phyloP scores from a whole-genome alignment of 2,797 vertebrate genomes.

The Pantherophis alleghaniensis region DNA sequence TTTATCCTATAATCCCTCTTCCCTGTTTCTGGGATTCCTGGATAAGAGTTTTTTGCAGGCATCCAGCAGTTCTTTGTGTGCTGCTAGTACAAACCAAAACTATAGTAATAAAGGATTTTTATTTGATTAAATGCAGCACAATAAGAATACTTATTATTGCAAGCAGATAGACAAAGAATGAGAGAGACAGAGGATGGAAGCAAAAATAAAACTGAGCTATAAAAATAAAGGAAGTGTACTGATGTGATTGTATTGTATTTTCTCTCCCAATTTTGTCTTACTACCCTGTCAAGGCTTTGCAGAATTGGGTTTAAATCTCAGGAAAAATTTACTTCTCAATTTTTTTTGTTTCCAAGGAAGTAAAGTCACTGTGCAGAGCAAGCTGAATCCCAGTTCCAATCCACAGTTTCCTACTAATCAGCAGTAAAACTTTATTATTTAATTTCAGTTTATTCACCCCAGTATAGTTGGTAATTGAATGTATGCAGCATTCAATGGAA shows the following conservation, averaged over 20 bases:
- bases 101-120: background rate
- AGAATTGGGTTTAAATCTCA: background rate
- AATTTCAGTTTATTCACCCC: background rate
- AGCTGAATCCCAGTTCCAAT: background rate
- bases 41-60: background rate
- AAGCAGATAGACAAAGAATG: background rate
- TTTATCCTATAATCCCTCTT: background rate
- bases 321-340: background rate
- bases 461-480: background rate
- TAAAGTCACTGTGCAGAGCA: background rate
- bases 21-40: background rate
- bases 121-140: background rate
- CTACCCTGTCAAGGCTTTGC: background rate
- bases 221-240: background rate
- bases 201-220: background rate
- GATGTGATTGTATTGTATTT: background rate
- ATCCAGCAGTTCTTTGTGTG: background rate
- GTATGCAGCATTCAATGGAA: background rate
- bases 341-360: background rate
- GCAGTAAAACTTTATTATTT: background rate
- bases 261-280: background rate
- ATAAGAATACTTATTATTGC: background rate
- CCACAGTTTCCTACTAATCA: background rate
- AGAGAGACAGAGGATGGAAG: background rate
- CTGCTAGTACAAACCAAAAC: background rate